These are phyloP conservation scores for Microplitis manilae DNA, from an alignment of 2,888 invertebrate species.

Conservation along the genomic window DNA sequence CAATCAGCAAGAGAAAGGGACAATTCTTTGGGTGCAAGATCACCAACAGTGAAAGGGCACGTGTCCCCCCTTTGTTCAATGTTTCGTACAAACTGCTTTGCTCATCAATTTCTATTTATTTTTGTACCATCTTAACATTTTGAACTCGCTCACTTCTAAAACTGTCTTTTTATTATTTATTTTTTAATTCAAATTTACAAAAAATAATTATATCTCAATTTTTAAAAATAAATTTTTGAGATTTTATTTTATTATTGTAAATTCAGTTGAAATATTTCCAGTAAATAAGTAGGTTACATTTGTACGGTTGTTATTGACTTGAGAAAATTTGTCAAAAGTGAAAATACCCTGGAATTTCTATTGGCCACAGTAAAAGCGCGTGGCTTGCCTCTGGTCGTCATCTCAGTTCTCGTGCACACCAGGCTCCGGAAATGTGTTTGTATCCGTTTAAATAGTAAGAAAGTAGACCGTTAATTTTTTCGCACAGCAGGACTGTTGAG, in stretches of 20 bases:
- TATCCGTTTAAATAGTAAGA: slow-evolving; percentile 55
- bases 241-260: neutral
- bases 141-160: neutral
- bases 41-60: slow-evolving; percentile 33
- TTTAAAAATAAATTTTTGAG: neutral
- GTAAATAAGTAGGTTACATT: neutral
- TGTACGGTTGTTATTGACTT: neutral
- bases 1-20: slow-evolving; percentile 9
- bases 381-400: slow-evolving; percentile 43
- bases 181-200: neutral
- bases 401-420: slow-evolving; percentile 11
- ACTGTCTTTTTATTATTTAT: neutral
- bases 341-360: slow-evolving; percentile 19
- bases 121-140: slow-evolving; percentile 11
- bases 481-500: slow-evolving; percentile 61
- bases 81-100: slow-evolving; percentile 17
- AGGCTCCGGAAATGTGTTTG: slow-evolving; percentile 57
- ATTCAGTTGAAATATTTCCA: neutral
- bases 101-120: slow-evolving; percentile 31
- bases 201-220: neutral
- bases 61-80: slow-evolving; percentile 33
- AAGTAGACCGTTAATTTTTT: slow-evolving; percentile 60
- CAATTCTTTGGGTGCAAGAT: slow-evolving; percentile 22
- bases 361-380: slow-evolving; percentile 45
- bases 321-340: slow-evolving; percentile 38